phyloP scores from a whole-genome alignment of 2,113 vertebrate genomes.

The Phalacrocorax aristotelis region DNA sequence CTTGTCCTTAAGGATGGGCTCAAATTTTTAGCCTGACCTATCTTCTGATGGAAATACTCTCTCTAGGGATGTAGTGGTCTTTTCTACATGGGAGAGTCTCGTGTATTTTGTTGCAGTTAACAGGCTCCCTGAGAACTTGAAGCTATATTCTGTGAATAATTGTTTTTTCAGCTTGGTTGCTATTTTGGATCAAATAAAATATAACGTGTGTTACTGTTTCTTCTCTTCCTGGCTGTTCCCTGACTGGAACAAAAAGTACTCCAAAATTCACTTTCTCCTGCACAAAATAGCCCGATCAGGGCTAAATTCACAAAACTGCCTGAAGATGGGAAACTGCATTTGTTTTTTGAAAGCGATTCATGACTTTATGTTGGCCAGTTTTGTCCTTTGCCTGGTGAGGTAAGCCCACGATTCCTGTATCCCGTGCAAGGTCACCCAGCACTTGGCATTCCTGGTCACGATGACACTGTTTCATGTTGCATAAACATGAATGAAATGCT shows the following conservation, averaged over 20 bases:
- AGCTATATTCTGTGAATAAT: neutral
- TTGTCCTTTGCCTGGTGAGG: neutral
- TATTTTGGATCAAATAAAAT: slow-evolving; percentile 6
- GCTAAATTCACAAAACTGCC: neutral
- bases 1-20: neutral
- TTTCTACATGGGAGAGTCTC: neutral
- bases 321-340: neutral
- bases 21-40: neutral
- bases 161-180: slow-evolving; percentile 16
- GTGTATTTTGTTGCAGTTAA: neutral
- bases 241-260: neutral
- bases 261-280: neutral
- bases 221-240: neutral
- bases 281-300: neutral
- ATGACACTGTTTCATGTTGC: neutral
- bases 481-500: neutral
- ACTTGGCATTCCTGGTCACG: neutral
- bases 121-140: neutral
- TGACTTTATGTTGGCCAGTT: neutral
- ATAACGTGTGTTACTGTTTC: neutral
- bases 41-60: neutral
- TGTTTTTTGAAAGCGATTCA: neutral
- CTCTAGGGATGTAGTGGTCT: neutral
- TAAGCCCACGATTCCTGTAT: neutral
- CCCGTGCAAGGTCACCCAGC: neutral